These are phyloP conservation scores for Drosophila murphyi DNA, from an alignment of 1,140 invertebrate genomes.

Conservation along the genomic window DNA sequence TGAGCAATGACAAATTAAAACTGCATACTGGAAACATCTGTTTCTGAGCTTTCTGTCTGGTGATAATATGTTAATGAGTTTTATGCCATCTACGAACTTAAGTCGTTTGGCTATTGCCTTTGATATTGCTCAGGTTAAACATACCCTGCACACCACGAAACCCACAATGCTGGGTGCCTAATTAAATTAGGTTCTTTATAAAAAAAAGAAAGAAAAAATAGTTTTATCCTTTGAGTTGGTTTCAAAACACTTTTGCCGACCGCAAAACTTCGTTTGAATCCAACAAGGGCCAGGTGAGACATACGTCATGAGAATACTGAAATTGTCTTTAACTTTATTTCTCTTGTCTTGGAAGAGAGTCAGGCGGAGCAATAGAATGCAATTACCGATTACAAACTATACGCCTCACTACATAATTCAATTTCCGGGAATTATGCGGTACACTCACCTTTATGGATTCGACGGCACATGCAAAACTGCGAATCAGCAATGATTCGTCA, in stretches of 20 bases:
- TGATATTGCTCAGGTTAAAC: not conserved
- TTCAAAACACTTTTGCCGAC: slow-evolving; percentile 15
- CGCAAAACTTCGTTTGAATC: slow-evolving; percentile 34
- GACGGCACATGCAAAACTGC: not conserved
- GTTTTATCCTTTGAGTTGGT: slow-evolving; percentile 14
- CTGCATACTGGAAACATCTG: slow-evolving; percentile 27
- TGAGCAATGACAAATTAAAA: slow-evolving; percentile 22
- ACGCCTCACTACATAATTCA: slow-evolving; percentile 20
- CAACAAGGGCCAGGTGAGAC: not conserved
- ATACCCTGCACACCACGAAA: too few species aligned
- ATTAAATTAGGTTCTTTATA: slow-evolving; percentile 27
- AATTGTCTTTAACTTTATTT: too few species aligned
- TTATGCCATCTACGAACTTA: slow-evolving; percentile 38
- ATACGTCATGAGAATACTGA: not conserved
- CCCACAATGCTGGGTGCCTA: slow-evolving; percentile 8
- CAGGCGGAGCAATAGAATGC: not conserved
- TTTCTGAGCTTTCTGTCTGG: slow-evolving; percentile 20
- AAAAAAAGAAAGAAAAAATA: not conserved
- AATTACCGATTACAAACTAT: slow-evolving; percentile 25
- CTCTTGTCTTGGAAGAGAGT: not conserved
- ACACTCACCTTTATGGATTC: slow-evolving; percentile 45
- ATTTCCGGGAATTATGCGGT: slow-evolving; percentile 34
- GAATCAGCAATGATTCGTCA: not conserved
- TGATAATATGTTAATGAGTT: slow-evolving; percentile 51
- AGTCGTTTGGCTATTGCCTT: slow-evolving; percentile 17